Base-by-base conservation (phyloP, 1,140 invertebrate genomes). In the Drosophila sturtevanti region DNA sequence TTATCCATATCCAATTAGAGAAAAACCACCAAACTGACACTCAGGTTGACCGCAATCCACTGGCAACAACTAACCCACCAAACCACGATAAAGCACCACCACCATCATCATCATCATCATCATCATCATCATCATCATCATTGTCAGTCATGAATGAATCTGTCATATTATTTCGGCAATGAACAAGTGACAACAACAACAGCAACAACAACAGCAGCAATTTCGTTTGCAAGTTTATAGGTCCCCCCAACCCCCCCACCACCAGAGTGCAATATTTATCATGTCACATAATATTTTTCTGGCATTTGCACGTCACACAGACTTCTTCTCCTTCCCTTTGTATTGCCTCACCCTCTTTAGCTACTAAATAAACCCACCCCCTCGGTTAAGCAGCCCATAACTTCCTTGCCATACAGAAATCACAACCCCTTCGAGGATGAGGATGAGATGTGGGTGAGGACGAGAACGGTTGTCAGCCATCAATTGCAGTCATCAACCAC, bases 251-350 rank as follows among this genome's bases (percentile, higher is more conserved):
- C n/a, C n/a, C 35, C 72, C 84, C 84, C 84, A 72, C n/a, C n/a
- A n/a, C n/a, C n/a, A 73, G 72, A 63, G 79, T 70, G 77, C 80
- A 89, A 89, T 89, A 89, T 89, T 89, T 89, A 89, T 89, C 84
- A 89, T 89, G 84, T 89, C 84, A 89, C 84, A 89, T 89, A 84
- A 89, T 89, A 89, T 89, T 89, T 89, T 89, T 89, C 84, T 89
- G 84, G 84, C 84, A 89, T 89, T 89, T 89, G 84, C 84, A 89
- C 84, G 84, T 82, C 79, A 89, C 79, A 84, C 41, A 27, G 38
- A 37, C 27, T n/a, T 27, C 27, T 11, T 24, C 31, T 21, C 14
- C 37, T 34, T 7, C 9, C 16, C 38, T n/a, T n/a, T n/a, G n/a
- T n/a, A n/a, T n/a, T n/a, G n/a, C n/a, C n/a, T n/a, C n/a, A n/a